Base-by-base conservation (phyloP, 2,113 vertebrate genomes). In the Bostrychus sinensis region DNA sequence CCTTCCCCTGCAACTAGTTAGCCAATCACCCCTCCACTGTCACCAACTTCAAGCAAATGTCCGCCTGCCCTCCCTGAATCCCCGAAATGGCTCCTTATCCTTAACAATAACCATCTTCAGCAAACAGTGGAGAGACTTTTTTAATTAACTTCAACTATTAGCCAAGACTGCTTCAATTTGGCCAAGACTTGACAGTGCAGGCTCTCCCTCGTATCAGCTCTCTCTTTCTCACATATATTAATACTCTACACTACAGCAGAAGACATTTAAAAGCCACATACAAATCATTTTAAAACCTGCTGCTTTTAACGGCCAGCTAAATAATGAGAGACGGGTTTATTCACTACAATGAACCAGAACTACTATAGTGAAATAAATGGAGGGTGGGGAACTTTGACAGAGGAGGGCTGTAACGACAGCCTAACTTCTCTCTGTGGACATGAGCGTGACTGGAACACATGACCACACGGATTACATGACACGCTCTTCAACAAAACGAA, bases 381-480 rank as follows among this genome's bases (percentile, higher is more conserved):
- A 80, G 54, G 77, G 65, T 67, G 66, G 69, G 38, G 36, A 65
- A 80, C 70, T 60, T 50, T 73, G 53, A 63, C 45, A 54, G 67
- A 58, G 53, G 56, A 81, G 72, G 77, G 53, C 59, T 76, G 75
- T 71, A 57, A 70, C 71, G 56, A 76, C 63, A 71, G 82, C 82
- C 68, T 72, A 69, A 67, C 37, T 23, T 42, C 62, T 67, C 70
- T 72, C 77, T 69, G 66, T 60, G 64, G 78, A 84, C 38, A 26
- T 56, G 72, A 80, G 75, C 62, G 41, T 77, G 83, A 86, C 88
- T 81, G 9, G n/a, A 78, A 79, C 67, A 75, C 73, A 74, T 78
- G 78, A 83, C 62, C 72, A 19, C 66, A 41, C 16, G 17, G 70
- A 65, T 84, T 80, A 79, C 73, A 72, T 76, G 86, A 82, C 56